Conservation (phyloP, 2,797 vertebrate species). For the Chanos chanos region DNA sequence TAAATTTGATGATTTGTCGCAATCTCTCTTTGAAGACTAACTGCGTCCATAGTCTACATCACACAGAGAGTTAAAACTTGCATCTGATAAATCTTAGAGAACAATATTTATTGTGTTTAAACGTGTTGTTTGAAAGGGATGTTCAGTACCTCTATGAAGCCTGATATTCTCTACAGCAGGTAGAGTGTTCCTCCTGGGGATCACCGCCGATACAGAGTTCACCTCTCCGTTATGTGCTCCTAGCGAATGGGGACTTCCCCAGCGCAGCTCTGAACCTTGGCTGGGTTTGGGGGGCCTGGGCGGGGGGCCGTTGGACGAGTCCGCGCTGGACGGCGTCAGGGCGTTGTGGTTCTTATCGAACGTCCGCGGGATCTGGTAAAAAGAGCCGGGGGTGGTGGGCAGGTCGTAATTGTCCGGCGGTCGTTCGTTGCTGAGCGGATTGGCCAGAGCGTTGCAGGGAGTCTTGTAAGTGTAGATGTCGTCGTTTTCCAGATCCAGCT, state of each 20-base stretch:
- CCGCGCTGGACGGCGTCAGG: slow-evolving; percentile 74
- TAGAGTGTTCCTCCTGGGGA: slow-evolving; percentile 91
- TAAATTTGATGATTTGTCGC: too few species aligned
- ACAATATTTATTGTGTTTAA: background rate
- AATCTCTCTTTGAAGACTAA: too few species aligned
- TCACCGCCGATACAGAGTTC: slow-evolving; percentile 77
- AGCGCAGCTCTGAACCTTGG: slow-evolving; percentile 78
- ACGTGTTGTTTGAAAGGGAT: background rate
- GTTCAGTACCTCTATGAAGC: slow-evolving; percentile 84
- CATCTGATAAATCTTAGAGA: background rate
- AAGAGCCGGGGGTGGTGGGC: slow-evolving; percentile 79
- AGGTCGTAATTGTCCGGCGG: slow-evolving; percentile 83
- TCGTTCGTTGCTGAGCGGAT: slow-evolving; percentile 60
- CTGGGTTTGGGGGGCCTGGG: slow-evolving; percentile 90
- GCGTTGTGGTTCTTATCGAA: slow-evolving; percentile 97
- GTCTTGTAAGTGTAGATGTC: slow-evolving; percentile 93
- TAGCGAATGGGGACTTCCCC: slow-evolving; percentile 82
- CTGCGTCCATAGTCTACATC: too few species aligned
- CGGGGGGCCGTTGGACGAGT: slow-evolving; percentile 74
- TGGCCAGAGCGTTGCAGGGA: slow-evolving; percentile 86
- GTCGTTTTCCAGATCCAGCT: slow-evolving; percentile 80
- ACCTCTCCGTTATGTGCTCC: slow-evolving; percentile 75
- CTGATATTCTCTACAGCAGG: slow-evolving; percentile 92
- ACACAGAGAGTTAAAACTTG: too few species aligned
- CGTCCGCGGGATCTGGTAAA: slow-evolving; percentile 93